Conservation (phyloP, 53 echinoderm and acorn worm species). For the Holothuria leucospilota region DNA sequence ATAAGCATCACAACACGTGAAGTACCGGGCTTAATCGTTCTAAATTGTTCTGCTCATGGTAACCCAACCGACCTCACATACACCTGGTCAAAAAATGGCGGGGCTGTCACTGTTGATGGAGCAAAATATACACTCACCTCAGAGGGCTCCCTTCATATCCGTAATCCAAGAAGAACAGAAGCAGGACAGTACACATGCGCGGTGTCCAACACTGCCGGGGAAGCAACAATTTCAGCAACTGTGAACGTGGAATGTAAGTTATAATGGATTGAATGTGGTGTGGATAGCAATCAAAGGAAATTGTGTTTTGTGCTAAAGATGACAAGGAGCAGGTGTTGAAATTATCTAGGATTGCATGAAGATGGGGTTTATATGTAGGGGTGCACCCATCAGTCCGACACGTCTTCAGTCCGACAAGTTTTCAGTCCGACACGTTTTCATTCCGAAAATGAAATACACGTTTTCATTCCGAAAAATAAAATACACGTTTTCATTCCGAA, state of each 20-base stretch:
- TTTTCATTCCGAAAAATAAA: no score
- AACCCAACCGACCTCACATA: slow-evolving; percentile 79
- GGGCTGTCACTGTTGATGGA: slow-evolving; percentile 41
- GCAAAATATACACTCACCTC: slow-evolving; percentile 60
- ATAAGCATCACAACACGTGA: slow-evolving; percentile 63
- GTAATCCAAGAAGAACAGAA: slow-evolving; percentile 69
- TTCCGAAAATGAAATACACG: no score
- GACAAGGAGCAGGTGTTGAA: no score
- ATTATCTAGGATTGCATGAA: no score
- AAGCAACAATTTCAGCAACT: slow-evolving; percentile 66
- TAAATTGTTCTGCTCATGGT: slow-evolving; percentile 79
- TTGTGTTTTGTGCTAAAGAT: no score
- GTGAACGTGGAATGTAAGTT: slow-evolving; percentile 87
- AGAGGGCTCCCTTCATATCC: slow-evolving; percentile 80
- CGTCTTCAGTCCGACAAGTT: no score
- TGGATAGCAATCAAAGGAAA: no score
- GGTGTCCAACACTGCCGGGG: slow-evolving; percentile 78
- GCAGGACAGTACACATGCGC: slow-evolving; percentile 78
- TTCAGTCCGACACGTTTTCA: no score
- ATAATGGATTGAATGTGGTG: no score
- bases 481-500: no score
- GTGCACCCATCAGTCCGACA: no score
- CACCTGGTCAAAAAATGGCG: slow-evolving; percentile 73
- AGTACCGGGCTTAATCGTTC: slow-evolving; percentile 58
- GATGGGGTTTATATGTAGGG: no score